Evolutionary conservation across 2,797 vertebrate genomes (phyloP).

Genomic region (Kryptopterus vitreolus): DNA sequence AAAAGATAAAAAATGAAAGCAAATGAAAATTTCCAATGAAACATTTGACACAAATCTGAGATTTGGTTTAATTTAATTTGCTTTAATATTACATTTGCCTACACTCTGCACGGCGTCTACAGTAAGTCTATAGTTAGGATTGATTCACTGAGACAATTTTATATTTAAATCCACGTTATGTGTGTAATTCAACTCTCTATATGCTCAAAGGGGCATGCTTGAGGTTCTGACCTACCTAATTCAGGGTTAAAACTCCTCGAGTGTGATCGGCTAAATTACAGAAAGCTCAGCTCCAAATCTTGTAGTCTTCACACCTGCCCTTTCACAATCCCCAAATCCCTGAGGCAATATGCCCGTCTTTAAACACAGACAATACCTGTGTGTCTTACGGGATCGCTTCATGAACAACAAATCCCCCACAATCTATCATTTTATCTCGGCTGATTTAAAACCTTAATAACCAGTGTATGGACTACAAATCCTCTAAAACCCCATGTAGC

Average conservation of each 20-base stretch:
- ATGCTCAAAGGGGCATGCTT: background rate
- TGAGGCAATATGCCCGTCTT: conserved; percentile 34
- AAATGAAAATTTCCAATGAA: too few relatives aligned
- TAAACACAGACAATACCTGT: conserved; percentile 28
- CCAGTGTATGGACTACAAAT: conserved; percentile 26
- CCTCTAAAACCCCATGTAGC: background rate
- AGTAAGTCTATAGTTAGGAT: background rate
- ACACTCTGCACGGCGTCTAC: background rate
- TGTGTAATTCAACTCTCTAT: background rate
- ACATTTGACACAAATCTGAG: background rate
- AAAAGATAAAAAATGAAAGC: too few relatives aligned
- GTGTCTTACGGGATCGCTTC: conserved; percentile 17
- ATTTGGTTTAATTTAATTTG: background rate
- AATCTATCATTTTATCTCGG: conserved; percentile 34
- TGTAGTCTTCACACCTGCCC: conserved; percentile 40
- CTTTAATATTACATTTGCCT: too few relatives aligned
- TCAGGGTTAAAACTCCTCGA: conserved; percentile 32
- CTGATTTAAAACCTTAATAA: conserved; percentile 34
- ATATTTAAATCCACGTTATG: background rate
- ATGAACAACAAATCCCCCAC: conserved; percentile 40
- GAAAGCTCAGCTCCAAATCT: conserved; percentile 39
- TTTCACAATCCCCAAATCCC: conserved; percentile 44
- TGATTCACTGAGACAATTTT: background rate
- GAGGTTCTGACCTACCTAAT: conserved; percentile 9
- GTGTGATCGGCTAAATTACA: conserved; percentile 30